Evolutionary conservation across 1,140 invertebrate species (phyloP).

Genomic region (Lerema accius): DNA sequence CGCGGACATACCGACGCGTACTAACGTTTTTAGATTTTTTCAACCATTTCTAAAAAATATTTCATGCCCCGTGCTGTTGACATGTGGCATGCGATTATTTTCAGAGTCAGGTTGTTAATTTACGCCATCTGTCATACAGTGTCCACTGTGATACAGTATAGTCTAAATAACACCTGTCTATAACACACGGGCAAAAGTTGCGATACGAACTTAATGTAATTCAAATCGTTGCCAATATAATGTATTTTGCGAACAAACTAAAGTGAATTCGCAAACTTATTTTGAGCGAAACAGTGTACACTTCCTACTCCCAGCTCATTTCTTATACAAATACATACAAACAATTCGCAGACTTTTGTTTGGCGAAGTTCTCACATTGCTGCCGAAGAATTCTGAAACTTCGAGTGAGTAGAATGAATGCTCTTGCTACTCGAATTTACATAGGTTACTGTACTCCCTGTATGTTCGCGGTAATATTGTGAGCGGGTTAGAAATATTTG

Average conservation of each 20-base stretch:
- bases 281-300: constrained; percentile 45
- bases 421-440: constrained; percentile 57
- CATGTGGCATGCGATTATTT: constrained; percentile 53
- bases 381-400: constrained; percentile 62
- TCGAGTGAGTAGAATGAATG: constrained; percentile 58
- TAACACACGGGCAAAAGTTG: constrained; percentile 17
- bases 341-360: constrained; percentile 57
- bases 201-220: background rate
- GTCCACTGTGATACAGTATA: constrained; percentile 28
- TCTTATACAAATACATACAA: constrained; percentile 71
- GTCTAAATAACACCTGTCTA: constrained; percentile 31
- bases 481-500: constrained; percentile 31
- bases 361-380: constrained; percentile 63
- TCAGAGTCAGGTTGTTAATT: constrained; percentile 41
- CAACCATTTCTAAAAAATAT: constrained; percentile 32
- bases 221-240: background rate
- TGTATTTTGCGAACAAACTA: constrained; percentile 9
- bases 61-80: constrained; percentile 41
- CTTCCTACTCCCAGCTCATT: constrained; percentile 59
- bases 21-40: constrained; percentile 42
- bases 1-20: constrained; percentile 43
- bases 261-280: constrained; percentile 5
- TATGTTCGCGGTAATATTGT: constrained; percentile 44
- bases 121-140: constrained; percentile 36
- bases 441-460: constrained; percentile 55